Percentiles rank a stretch among this genome's conserved stretches.
phyloP scores from a whole-genome alignment of 2,113 vertebrate species.

The Crotalus helleri region DNA sequence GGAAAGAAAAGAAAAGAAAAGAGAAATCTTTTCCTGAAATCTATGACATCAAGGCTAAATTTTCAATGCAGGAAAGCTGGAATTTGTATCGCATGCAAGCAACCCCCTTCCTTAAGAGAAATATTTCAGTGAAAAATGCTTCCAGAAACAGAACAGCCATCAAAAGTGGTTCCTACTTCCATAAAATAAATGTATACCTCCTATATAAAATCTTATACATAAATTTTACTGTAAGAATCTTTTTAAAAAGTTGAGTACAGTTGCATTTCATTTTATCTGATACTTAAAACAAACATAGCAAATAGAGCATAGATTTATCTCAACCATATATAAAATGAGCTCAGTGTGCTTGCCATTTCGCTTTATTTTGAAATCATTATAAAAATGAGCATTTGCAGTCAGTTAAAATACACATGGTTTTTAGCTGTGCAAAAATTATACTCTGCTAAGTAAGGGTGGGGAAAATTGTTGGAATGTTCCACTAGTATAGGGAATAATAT shows the following conservation, averaged over 20 bases:
- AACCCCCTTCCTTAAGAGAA: conserved; percentile 30
- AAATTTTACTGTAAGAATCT: conserved; percentile 3
- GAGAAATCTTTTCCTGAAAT: conserved; percentile 24
- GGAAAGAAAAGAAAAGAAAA: not conserved
- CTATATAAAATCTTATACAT: conserved; percentile 21
- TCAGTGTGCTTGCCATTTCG: not conserved
- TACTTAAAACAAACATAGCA: not conserved
- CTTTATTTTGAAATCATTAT: conserved; percentile 13
- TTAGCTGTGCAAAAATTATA: not conserved
- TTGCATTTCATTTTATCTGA: conserved; percentile 22
- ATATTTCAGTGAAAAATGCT: conserved; percentile 29
- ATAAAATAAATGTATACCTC: conserved; percentile 37
- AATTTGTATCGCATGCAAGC: conserved; percentile 15
- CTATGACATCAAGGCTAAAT: conserved; percentile 34
- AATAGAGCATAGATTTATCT: not conserved
- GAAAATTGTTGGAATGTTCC: not conserved
- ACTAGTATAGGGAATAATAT: conserved; percentile 10
- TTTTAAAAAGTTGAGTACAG: not conserved
- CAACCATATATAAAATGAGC: not conserved
- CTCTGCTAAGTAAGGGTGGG: conserved; percentile 1
- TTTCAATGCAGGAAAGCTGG: conserved; percentile 34
- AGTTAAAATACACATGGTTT: not conserved
- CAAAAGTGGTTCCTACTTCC: conserved; percentile 34
- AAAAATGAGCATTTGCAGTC: not conserved
- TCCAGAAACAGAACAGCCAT: conserved; percentile 15